Conservation (phyloP, 2,797 vertebrate species). For the Odontamblyopus lacepedii region DNA sequence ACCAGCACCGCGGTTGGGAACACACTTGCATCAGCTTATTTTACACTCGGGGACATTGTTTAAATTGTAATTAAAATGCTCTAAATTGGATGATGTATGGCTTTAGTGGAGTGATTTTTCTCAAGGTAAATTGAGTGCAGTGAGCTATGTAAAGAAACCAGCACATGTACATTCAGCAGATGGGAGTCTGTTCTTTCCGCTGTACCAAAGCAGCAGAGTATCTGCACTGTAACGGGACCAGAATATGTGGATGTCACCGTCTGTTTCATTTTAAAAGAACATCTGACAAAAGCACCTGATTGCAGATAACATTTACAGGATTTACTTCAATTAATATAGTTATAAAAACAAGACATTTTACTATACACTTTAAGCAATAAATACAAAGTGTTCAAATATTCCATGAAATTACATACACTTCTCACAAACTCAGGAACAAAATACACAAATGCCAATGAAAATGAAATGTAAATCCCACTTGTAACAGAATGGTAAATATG, state of each 20-base stretch:
- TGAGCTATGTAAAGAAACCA: background rate
- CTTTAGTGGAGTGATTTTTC: background rate
- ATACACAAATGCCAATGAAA: background rate
- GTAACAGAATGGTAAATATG: background rate
- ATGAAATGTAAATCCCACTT: background rate
- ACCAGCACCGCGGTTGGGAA: background rate
- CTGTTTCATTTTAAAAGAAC: slow-evolving; percentile 1
- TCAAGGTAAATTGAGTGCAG: background rate
- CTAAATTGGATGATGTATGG: background rate
- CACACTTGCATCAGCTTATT: background rate
- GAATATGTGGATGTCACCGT: background rate
- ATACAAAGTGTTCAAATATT: background rate
- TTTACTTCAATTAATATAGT: background rate
- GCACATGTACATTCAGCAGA: slow-evolving; percentile 4
- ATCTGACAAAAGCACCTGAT: background rate
- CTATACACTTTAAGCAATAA: background rate
- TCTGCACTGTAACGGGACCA: background rate
- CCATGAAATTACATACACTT: background rate
- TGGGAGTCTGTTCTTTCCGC: background rate
- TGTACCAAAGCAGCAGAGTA: background rate
- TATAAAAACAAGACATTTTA: background rate
- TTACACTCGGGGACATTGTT: background rate
- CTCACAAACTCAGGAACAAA: background rate
- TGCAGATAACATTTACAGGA: background rate
- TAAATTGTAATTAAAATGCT: background rate